These are phyloP conservation scores for Morpho helenor DNA, from an alignment of 2,888 invertebrate species.

Conservation along the genomic window DNA sequence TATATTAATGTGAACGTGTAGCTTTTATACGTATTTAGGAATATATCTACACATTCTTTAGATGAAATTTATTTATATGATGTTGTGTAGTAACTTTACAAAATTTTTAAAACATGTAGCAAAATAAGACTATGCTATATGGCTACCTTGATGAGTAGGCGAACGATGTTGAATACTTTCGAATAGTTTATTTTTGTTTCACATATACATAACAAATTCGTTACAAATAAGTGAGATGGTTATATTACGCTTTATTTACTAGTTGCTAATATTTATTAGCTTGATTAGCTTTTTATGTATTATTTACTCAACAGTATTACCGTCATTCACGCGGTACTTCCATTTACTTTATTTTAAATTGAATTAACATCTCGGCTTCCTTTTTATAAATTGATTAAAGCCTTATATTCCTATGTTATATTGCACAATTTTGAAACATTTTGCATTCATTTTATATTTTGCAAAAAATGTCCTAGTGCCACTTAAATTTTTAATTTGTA, in stretches of 20 bases:
- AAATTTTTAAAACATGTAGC: constrained; percentile 15
- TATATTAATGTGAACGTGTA: constrained; percentile 48
- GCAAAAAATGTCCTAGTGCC: constrained; percentile 48
- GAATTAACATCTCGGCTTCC: constrained; percentile 14
- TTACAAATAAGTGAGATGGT: constrained; percentile 52
- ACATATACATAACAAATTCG: constrained; percentile 45
- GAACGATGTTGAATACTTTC: constrained; percentile 67
- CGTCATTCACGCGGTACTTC: constrained; percentile 15
- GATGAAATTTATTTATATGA: constrained; percentile 43
- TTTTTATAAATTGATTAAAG: constrained; percentile 12
- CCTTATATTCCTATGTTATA: constrained; percentile 32
- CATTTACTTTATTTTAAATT: constrained; percentile 7
- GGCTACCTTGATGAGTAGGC: constrained; percentile 15
- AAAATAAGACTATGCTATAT: constrained; percentile 4
- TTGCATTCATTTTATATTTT: constrained; percentile 32
- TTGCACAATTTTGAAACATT: constrained; percentile 53
- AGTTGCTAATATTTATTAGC: constrained; percentile 41
- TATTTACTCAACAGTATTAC: constrained; percentile 27
- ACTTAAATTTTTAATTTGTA: constrained; percentile 47
- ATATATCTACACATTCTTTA: constrained; percentile 45
- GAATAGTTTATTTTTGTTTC: constrained; percentile 75
- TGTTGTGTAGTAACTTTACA: constrained; percentile 36
- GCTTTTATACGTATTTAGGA: constrained; percentile 64
- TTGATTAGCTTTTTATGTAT: constrained; percentile 30
- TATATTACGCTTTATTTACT: constrained; percentile 35